Conservation (phyloP, 2,888 invertebrate genomes). For the Mythimna impura region DNA sequence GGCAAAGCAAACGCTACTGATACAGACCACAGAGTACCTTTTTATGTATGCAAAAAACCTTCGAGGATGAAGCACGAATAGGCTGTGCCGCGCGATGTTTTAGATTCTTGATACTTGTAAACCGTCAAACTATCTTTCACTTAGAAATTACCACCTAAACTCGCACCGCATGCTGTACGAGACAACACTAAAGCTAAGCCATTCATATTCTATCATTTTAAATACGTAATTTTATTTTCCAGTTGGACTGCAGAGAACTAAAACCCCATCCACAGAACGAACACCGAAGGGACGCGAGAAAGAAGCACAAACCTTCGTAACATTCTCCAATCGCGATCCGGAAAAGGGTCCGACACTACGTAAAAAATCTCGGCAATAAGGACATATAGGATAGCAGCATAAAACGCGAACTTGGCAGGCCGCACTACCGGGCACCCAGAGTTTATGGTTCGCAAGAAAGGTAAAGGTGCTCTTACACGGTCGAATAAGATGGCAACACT, state of each 20-base stretch:
- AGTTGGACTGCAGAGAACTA: conserved; percentile 93
- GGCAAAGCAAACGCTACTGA: too few species aligned
- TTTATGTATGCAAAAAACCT: too few species aligned
- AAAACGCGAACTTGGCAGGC: background rate
- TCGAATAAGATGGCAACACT: background rate
- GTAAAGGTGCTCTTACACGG: conserved; percentile 24
- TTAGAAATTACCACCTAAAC: too few species aligned
- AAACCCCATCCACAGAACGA: conserved; percentile 91
- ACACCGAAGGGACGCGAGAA: conserved; percentile 90
- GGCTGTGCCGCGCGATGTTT: too few species aligned
- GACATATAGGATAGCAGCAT: conserved; percentile 42
- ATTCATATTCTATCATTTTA: too few species aligned
- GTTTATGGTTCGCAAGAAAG: conserved; percentile 1
- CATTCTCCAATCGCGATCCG: conserved; percentile 73
- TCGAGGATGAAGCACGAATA: too few species aligned
- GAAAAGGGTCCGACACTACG: conserved; percentile 72
- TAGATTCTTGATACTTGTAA: too few species aligned
- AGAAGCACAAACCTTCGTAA: conserved; percentile 93
- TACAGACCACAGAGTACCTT: too few species aligned
- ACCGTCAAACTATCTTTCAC: too few species aligned
- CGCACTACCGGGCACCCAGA: conserved; percentile 3
- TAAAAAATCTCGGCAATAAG: conserved; percentile 68
- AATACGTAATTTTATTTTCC: conserved; percentile 63
- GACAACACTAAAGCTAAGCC: too few species aligned
- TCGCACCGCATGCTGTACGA: too few species aligned